Evolutionary conservation across 2,888 invertebrate genomes (phyloP).

Genomic region (Melipona bicolor): DNA sequence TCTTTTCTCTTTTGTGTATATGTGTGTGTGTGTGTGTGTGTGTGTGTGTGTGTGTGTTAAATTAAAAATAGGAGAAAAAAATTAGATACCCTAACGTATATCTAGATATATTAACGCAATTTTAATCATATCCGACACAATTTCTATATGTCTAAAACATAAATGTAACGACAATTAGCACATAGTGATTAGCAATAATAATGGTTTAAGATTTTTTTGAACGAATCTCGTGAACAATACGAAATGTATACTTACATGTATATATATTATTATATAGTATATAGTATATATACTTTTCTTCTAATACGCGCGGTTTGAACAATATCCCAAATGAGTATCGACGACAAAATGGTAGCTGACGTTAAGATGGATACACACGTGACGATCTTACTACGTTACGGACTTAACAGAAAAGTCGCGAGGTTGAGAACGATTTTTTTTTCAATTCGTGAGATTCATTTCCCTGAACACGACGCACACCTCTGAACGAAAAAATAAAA

Average conservation of each 20-base stretch:
- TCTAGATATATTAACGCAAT: too few relatives aligned
- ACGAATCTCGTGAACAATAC: neutral
- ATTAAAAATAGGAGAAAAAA: neutral
- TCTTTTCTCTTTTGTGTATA: too few relatives aligned
- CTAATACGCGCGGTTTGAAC: neutral
- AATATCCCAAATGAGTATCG: neutral
- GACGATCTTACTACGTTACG: neutral
- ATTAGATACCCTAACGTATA: neutral
- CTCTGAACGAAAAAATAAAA: neutral
- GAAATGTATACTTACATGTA: neutral
- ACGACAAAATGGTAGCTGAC: neutral
- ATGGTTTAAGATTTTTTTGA: neutral
- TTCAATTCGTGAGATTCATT: constrained; percentile 20
- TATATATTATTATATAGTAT: too few relatives aligned
- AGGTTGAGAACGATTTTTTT: neutral
- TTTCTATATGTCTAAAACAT: too few relatives aligned
- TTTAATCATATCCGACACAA: neutral
- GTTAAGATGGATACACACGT: neutral
- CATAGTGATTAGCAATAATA: neutral
- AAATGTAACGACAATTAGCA: neutral
- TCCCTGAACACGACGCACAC: constrained; percentile 9
- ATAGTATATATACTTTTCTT: neutral
- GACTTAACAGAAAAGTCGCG: neutral
- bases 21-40: too few relatives aligned
- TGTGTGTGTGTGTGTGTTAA: too few relatives aligned